Percentiles rank a stretch among this genome's conserved stretches.
Conservation (phyloP, 2,888 invertebrate species). For the Hofmannophila pseudospretella region DNA sequence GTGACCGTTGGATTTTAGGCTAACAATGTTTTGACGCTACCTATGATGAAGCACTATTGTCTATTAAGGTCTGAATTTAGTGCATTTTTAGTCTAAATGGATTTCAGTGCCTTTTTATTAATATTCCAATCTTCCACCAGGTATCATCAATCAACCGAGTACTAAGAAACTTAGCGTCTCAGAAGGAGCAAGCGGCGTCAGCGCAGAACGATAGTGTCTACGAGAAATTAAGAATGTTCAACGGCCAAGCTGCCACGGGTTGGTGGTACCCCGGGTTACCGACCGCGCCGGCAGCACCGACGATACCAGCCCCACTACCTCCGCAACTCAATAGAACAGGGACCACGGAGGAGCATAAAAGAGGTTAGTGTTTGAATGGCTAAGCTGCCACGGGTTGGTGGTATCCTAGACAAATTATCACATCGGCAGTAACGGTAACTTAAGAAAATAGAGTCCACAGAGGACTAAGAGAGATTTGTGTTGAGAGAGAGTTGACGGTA, state of each 20-base stretch:
- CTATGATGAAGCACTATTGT: no score
- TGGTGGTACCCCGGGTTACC: slow-evolving; percentile 92
- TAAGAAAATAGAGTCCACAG: slow-evolving; percentile 74
- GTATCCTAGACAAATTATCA: slow-evolving; percentile 88
- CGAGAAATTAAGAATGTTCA: slow-evolving; percentile 96
- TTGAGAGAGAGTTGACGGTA: slow-evolving; percentile 95
- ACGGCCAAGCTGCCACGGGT: slow-evolving; percentile 90
- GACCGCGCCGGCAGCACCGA: slow-evolving; percentile 83
- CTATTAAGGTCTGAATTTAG: no score
- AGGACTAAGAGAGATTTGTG: slow-evolving; percentile 86
- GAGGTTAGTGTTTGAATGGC: slow-evolving; percentile 91
- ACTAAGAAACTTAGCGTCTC: slow-evolving; percentile 95
- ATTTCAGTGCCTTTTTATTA: no score
- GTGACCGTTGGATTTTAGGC: no score
- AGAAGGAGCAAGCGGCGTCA: slow-evolving; percentile 94
- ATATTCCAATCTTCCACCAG: slow-evolving; percentile 79
- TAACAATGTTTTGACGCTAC: no score
- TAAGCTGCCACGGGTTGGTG: slow-evolving; percentile 90
- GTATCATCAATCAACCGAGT: slow-evolving; percentile 99
- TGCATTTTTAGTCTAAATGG: no score
- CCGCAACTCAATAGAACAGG: slow-evolving; percentile 78
- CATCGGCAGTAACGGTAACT: slow-evolving; percentile 81
- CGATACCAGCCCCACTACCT: slow-evolving; percentile 83
- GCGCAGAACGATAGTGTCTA: slow-evolving; percentile 93
- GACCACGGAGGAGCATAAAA: slow-evolving; percentile 83